Evolutionary conservation across 2,113 vertebrate genomes (phyloP).

Genomic region (Paraplagusia blochii): DNA sequence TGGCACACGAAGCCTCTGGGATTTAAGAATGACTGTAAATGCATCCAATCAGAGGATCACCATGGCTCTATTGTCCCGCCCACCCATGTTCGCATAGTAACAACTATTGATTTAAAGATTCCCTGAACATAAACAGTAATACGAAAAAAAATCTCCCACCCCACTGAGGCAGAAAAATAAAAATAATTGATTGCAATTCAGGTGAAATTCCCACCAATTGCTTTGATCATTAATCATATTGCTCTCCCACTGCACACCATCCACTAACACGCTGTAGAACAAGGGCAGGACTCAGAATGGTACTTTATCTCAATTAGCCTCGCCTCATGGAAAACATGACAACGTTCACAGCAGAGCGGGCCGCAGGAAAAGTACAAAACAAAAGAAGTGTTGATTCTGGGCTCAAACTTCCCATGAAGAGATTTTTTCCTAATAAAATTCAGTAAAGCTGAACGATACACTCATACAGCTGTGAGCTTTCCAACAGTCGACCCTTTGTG

Average conservation of each 20-base stretch:
- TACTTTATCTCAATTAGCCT: slow-evolving; percentile 27
- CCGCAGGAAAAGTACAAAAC: background rate
- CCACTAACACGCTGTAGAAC: background rate
- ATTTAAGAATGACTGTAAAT: too few relatives aligned
- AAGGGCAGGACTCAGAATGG: background rate
- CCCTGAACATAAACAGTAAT: too few relatives aligned
- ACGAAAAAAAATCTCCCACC: too few relatives aligned
- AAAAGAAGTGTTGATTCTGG: slow-evolving; percentile 42
- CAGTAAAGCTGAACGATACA: slow-evolving; percentile 29
- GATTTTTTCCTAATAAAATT: slow-evolving; percentile 20
- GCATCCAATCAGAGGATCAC: too few relatives aligned
- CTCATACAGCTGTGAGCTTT: slow-evolving; percentile 55
- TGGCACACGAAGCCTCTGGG: too few relatives aligned
- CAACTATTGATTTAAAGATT: too few relatives aligned
- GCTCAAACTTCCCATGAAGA: slow-evolving; percentile 39
- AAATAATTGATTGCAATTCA: too few relatives aligned
- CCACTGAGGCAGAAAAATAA: too few relatives aligned
- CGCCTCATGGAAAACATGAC: slow-evolving; percentile 52
- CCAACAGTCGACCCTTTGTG: slow-evolving; percentile 65
- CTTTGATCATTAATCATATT: slow-evolving; percentile 4
- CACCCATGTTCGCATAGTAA: too few relatives aligned
- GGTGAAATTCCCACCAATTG: background rate
- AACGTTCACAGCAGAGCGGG: slow-evolving; percentile 16
- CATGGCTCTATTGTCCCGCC: too few relatives aligned
- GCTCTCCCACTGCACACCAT: background rate